Base-by-base conservation (phyloP, 2,113 vertebrate species). In the Haemorhous mexicanus region DNA sequence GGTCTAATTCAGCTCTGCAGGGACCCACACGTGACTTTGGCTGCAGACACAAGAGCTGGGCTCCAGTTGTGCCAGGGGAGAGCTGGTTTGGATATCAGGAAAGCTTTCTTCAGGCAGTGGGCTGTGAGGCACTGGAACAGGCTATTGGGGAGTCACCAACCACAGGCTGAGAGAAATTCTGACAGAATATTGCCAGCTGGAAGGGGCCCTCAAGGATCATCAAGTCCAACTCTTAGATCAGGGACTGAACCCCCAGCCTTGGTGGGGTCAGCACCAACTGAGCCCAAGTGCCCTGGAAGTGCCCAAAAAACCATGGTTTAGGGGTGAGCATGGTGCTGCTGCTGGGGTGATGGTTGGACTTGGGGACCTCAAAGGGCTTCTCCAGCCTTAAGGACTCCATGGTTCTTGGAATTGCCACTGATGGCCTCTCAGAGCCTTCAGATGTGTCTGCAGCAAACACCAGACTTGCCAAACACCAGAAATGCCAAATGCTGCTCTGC, bases 51-150 rank as follows among this genome's bases (percentile, higher is more conserved):
- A 76, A 72, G 44, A 61, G 6, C 26, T n/a, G 47, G 63, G 62
- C 47, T 69, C 14, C 1, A 2, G 21, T 0, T 62, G 41, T 49
- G 55, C 49, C 72, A 28, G 13, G 41, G 8, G 2, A 13, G 7
- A 10, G 1, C 18, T 63, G 37, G 26, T 28, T 11, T 63, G 64
- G 56, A 9, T 19, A 7, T 28, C 2, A 33, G 56, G 49, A 35
- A 10, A 19, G 15, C 8, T 69, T 83, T 69, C 17, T 13, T 3
- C 55, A 47, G 3, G 20, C 39, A 14, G 10, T 2, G 46, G 24
- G 11, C 7, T 39, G 28, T 20, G 8, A 8, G 62, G n/a, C n/a
- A 5, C 28, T 5, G 53, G 19, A 20, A 3, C 32, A 50, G 70
- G 52, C 61, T 35, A 23, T 3, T 15, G 4, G 37, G 61, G 23